Evolutionary conservation across 2,797 vertebrate species (phyloP).

Genomic region (Kryptolebias ocellatus): DNA sequence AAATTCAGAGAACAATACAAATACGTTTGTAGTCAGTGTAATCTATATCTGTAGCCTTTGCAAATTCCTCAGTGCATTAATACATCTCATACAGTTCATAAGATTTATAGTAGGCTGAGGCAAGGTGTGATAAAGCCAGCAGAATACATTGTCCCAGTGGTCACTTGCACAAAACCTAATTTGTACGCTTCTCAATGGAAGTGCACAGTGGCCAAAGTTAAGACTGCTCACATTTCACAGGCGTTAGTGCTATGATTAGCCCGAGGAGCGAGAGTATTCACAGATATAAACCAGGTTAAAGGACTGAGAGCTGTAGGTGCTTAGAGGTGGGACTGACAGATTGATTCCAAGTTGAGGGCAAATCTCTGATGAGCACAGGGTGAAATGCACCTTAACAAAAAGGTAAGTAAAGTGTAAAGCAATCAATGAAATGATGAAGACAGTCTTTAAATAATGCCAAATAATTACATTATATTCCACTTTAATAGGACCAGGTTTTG

Average conservation of each 20-base stretch:
- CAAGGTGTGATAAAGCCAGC: conserved; percentile 68
- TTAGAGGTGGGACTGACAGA: conserved; percentile 14
- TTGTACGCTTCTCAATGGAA: conserved; percentile 58
- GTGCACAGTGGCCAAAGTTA: conserved; percentile 63
- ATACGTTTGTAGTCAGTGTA: conserved; percentile 64
- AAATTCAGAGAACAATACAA: conserved; percentile 65
- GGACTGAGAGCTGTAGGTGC: conserved; percentile 27
- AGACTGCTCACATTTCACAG: conserved; percentile 52
- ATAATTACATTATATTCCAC: too few species aligned
- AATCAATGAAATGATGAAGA: too few species aligned
- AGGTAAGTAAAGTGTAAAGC: neutral
- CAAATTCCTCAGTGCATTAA: conserved; percentile 72
- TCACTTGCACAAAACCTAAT: conserved; percentile 61
- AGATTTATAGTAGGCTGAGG: conserved; percentile 71
- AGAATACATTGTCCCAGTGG: conserved; percentile 64
- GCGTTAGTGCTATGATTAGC: conserved; percentile 48
- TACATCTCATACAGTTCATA: conserved; percentile 64
- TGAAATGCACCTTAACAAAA: conserved; percentile 14
- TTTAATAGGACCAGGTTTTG: too few species aligned
- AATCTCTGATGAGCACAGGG: conserved; percentile 5
- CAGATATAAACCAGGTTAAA: conserved; percentile 37
- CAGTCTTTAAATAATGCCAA: too few species aligned
- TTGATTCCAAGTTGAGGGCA: conserved; percentile 18
- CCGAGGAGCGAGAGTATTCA: conserved; percentile 32
- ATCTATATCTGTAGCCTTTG: conserved; percentile 67